A percentile compares a stretch with the other conserved stretches of the same genome.
Evolutionary conservation across 2,797 vertebrate species (phyloP).

Genomic region (Phataginus tetradactyla): DNA sequence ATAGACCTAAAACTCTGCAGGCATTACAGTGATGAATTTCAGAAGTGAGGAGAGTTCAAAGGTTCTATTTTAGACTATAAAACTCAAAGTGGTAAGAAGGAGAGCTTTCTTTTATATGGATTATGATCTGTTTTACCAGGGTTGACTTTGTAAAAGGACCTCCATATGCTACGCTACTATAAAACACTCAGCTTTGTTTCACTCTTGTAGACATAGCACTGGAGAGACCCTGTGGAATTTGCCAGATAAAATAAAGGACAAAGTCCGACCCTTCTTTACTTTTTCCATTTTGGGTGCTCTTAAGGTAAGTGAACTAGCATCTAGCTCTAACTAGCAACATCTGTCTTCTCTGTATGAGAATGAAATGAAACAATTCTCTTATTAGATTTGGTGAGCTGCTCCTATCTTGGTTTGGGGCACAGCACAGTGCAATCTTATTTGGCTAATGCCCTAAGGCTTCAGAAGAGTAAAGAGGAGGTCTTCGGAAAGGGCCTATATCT

Average conservation of each 20-base stretch:
- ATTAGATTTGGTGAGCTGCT: not conserved
- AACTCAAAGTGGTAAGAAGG: not conserved
- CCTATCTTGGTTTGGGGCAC: not conserved
- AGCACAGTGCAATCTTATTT: not conserved
- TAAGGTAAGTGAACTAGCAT: not conserved
- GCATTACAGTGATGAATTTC: not conserved
- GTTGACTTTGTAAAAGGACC: not conserved
- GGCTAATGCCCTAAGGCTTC: not conserved
- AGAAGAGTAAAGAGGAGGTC: not conserved
- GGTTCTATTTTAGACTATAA: constrained; percentile 22
- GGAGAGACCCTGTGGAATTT: not conserved
- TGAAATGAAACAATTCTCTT: not conserved
- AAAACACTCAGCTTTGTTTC: not conserved
- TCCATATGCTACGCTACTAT: not conserved
- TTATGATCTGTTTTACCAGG: not conserved
- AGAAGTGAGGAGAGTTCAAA: constrained; percentile 20
- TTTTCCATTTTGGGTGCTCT: not conserved
- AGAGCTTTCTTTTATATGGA: not conserved
- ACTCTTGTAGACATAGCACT: not conserved
- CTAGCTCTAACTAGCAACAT: not conserved
- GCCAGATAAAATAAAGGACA: not conserved
- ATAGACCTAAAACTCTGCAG: not conserved
- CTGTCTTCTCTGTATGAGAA: not conserved
- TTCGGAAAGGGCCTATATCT: not conserved
- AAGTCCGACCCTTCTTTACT: not conserved